phyloP scores from a whole-genome alignment of 2,888 invertebrate species.

The Smittia aterrima region DNA sequence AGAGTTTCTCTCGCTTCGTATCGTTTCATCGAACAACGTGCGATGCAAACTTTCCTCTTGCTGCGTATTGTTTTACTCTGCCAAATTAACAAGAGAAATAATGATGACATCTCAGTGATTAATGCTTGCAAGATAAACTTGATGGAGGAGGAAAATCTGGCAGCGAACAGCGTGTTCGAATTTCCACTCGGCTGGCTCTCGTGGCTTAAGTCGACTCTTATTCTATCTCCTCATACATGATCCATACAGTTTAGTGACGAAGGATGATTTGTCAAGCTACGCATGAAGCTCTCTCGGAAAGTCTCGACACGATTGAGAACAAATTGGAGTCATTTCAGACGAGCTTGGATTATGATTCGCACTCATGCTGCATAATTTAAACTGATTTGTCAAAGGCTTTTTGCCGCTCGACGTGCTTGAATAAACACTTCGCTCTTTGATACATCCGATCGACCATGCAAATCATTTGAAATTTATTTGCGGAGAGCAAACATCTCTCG shows the following conservation, averaged over 20 bases:
- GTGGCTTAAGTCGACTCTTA: too few species aligned
- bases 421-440: too few species aligned
- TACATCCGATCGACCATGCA: too few species aligned
- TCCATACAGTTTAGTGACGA: background rate
- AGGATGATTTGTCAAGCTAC: constrained; percentile 9
- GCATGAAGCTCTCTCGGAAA: background rate
- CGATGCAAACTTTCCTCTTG: background rate
- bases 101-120: constrained; percentile 15
- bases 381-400: too few species aligned
- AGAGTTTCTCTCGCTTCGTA: background rate
- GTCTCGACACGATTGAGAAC: background rate
- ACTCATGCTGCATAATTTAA: background rate
- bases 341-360: background rate
- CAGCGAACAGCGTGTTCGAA: background rate
- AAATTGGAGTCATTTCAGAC: background rate
- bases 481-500: too few species aligned
- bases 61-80: background rate
- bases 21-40: background rate
- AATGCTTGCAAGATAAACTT: constrained; percentile 14
- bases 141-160: background rate
- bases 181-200: background rate
- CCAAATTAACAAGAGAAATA: constrained; percentile 20
- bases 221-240: background rate
- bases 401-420: too few species aligned
- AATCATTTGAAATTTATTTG: too few species aligned